Percentiles rank a stretch among this genome's conserved stretches.
Conservation (phyloP, 1,140 invertebrate species). For the Heliconius melpomene region DNA sequence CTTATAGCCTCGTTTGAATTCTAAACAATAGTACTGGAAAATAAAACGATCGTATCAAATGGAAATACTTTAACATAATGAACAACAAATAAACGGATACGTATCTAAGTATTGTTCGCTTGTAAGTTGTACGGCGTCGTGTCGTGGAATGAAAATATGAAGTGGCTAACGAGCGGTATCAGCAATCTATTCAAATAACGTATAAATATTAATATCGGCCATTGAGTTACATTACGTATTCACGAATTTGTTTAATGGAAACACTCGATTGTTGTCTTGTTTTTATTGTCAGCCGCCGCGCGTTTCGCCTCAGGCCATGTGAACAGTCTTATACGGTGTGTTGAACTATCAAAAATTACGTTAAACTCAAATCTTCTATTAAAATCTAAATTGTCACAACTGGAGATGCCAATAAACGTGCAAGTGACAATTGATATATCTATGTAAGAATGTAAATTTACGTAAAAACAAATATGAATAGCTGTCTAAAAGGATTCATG, state of each 20-base stretch:
- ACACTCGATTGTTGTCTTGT: slow-evolving; percentile 71
- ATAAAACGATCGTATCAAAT: slow-evolving; percentile 14
- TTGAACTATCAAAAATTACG: slow-evolving; percentile 24
- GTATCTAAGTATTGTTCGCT: slow-evolving; percentile 14
- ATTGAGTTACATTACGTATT: slow-evolving; percentile 72
- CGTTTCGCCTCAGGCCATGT: slow-evolving; percentile 65
- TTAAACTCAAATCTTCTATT: too few relatives aligned
- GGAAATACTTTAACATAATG: slow-evolving; percentile 15
- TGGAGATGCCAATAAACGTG: too few relatives aligned
- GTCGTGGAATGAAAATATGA: slow-evolving; percentile 36
- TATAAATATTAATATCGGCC: slow-evolving; percentile 77
- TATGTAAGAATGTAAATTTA: too few relatives aligned
- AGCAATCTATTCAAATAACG: slow-evolving; percentile 73
- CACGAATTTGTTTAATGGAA: slow-evolving; percentile 77
- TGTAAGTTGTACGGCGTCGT: slow-evolving; percentile 29
- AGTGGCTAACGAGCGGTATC: slow-evolving; percentile 70
- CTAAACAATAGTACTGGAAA: slow-evolving; percentile 13
- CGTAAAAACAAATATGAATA: too few relatives aligned
- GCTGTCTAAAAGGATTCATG: not conserved
- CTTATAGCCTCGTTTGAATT: slow-evolving; percentile 9
- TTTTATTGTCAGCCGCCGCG: slow-evolving; percentile 62
- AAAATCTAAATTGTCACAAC: too few relatives aligned
- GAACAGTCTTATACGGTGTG: slow-evolving; percentile 63
- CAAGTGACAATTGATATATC: too few relatives aligned
- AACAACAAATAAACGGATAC: slow-evolving; percentile 12